Evolutionary conservation across 53 echinoderm and acorn worm species (phyloP), one percentile per base, ranked within the genome.

Genomic region (Crossaster papposus): DNA sequence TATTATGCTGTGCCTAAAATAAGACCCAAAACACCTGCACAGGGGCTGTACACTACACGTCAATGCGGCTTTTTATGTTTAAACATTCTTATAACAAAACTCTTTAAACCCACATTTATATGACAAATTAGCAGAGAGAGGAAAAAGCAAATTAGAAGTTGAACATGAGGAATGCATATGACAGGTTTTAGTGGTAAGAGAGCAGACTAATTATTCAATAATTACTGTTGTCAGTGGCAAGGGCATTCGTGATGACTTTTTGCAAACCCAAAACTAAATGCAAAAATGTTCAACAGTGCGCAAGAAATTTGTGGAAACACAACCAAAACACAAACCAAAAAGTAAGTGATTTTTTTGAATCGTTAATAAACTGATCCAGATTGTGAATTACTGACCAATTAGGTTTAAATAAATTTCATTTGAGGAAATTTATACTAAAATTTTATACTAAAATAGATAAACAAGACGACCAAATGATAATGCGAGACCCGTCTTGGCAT

Each of bases 11-110:
- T n/a, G 28, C 62, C 76, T 17, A 87, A 77, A 62, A 80, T 29
- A 55, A 78, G 51, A 26, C 10, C 12, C 36, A 85, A 76, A 77
- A 44, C 87, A 87, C 87, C 87, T 87, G 87, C 87, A 62, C 28
- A 35, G 31, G 26, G 58, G 54, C 14, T 14, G 13, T n/a, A n/a
- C n/a, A n/a, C n/a, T n/a, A n/a, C n/a, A n/a, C n/a, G n/a, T n/a
- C n/a, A 58, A 55, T 29, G 36, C 28, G 55, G 80, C 4, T 0
- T 35, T 35, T 74, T 36, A 35, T 14, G 15, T 36, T 2, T 58
- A 20, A 15, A 58, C 58, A 58, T 11, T 58, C 0, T n/a, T n/a
- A n/a, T n/a, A n/a, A n/a, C n/a, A n/a, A n/a, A n/a, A n/a, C n/a
- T n/a, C n/a, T n/a, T n/a, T n/a, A n/a, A n/a, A n/a, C n/a, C n/a